Evolutionary conservation across 2,888 invertebrate species (phyloP), one percentile per base, ranked within the genome.

Genomic region (Ectemnius lituratus): DNA sequence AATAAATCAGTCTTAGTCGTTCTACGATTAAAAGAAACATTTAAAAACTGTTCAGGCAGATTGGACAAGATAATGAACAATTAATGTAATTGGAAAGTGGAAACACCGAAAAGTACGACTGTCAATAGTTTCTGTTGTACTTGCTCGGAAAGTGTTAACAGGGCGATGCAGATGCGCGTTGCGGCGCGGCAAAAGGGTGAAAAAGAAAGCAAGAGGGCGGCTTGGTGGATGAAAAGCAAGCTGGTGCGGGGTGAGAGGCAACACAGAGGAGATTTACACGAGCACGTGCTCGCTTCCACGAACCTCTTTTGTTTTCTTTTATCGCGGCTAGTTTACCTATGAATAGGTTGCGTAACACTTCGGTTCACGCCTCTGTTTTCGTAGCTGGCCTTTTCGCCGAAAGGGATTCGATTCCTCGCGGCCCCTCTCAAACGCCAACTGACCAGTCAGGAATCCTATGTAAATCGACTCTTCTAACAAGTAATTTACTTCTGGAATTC

Each of bases 321-420:
- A 70, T 62, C 68, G 67, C 62, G 68, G 65, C 61, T 49, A 59
- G 62, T 75, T 73, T 62, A 20, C 60, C 73, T 71, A 70, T 70
- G 71, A 81, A 85, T 79, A 78, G 78, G 80, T 87, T 86, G 77
- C 73, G 84, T 73, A 86, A 86, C 79, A 67, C 76, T 80, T 6
- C 37, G 37, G 37, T 37, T 37, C 45, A 67, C 23, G 64, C 57
- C 67, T 37, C 37, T 86, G 82, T 87, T 87, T 86, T 86, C 75
- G 62, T 86, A 86, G 86, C 86, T 84, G 85, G 81, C 81, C 83
- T 85, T 85, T 83, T 83, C 60, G 59, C 70, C 68, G 70, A 63
- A 76, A 77, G 76, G 78, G 75, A 83, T 85, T 80, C 66, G 16
- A 74, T 85, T 82, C 80, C 86, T 14, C 57, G 47, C 13, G 65